phyloP scores from a whole-genome alignment of 2,888 invertebrate genomes.

The Archaeoteleia sp. region DNA sequence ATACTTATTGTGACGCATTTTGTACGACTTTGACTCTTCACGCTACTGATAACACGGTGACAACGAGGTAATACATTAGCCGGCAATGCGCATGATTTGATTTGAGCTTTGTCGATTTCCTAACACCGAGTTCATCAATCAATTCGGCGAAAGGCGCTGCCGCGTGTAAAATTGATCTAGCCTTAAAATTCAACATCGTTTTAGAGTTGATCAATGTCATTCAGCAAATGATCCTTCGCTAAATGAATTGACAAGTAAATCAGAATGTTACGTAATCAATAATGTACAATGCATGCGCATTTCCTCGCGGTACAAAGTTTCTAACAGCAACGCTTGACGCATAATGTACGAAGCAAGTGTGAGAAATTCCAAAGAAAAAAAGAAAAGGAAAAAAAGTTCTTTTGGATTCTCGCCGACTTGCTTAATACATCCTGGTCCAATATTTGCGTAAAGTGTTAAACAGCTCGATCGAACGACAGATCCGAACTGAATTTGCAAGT shows the following conservation, averaged over 20 bases:
- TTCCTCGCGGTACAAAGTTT: slow-evolving; percentile 42
- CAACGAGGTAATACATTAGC: slow-evolving; percentile 45
- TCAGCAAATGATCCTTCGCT: too few species aligned
- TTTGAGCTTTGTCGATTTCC: slow-evolving; percentile 44
- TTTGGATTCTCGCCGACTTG: too few species aligned
- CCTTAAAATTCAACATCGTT: too few species aligned
- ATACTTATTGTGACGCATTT: slow-evolving; percentile 26
- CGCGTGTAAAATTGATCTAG: too few species aligned
- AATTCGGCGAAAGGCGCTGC: not conserved
- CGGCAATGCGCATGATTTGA: slow-evolving; percentile 42
- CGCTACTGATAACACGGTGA: slow-evolving; percentile 40
- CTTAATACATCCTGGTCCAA: too few species aligned
- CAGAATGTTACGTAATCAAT: slow-evolving; percentile 3
- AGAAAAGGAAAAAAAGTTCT: too few species aligned
- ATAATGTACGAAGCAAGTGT: slow-evolving; percentile 15
- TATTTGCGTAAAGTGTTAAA: too few species aligned
- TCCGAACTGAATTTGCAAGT: too few species aligned
- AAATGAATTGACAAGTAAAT: slow-evolving; percentile 17
- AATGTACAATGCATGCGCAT: slow-evolving; percentile 38
- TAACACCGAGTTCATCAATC: not conserved
- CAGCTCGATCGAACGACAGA: too few species aligned
- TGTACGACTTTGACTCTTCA: slow-evolving; percentile 11
- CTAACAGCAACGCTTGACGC: slow-evolving; percentile 32
- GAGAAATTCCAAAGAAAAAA: too few species aligned
- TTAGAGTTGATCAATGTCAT: too few species aligned